These are phyloP conservation scores for Tringa solitaria DNA, from an alignment of 2,113 vertebrate species.

Conservation along the genomic window DNA sequence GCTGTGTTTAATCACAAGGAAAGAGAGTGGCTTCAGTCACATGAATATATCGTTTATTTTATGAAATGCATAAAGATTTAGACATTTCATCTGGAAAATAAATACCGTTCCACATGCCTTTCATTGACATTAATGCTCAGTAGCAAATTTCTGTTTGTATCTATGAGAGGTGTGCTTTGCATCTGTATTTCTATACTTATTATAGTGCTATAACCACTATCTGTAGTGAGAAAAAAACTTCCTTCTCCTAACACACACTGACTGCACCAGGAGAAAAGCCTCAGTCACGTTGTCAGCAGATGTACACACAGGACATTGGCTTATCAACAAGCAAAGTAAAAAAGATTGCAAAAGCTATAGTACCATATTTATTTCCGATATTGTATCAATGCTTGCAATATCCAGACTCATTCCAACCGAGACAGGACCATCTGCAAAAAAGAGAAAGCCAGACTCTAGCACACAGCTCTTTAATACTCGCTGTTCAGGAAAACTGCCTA, in stretches of 20 bases:
- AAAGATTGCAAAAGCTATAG: not conserved
- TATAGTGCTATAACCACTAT: not conserved
- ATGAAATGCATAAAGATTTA: not conserved
- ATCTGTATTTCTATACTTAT: not conserved
- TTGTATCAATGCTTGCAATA: constrained; percentile 92
- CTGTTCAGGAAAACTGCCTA: not conserved
- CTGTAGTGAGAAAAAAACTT: not conserved
- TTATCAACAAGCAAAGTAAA: not conserved
- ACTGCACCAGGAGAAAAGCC: not conserved
- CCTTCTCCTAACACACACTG: not conserved
- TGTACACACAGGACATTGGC: not conserved
- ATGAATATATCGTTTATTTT: not conserved
- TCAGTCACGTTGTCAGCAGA: not conserved
- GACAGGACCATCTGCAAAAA: constrained; percentile 85
- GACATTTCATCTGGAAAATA: not conserved
- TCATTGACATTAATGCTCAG: not conserved
- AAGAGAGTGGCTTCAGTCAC: not conserved
- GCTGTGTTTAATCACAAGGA: not conserved
- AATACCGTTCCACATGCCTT: not conserved
- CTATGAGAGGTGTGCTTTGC: not conserved
- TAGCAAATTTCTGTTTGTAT: not conserved
- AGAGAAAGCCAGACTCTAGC: not conserved
- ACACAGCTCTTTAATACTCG: not conserved
- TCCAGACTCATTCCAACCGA: constrained; percentile 91
- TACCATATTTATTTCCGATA: constrained; percentile 95